Evolutionary conservation across 2,888 invertebrate genomes (phyloP).

Genomic region (Cerastoderma edule): DNA sequence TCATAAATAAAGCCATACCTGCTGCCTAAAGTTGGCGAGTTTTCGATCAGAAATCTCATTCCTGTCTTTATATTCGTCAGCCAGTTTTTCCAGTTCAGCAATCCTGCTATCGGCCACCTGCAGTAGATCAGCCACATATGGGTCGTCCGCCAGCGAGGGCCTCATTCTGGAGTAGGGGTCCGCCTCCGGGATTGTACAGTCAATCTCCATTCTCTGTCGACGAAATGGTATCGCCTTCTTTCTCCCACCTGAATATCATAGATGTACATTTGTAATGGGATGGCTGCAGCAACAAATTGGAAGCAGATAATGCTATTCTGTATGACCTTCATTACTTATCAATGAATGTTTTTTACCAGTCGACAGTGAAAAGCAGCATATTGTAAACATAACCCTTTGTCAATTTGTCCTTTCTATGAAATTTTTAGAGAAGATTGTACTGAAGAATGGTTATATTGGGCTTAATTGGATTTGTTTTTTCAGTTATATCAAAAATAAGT

Average conservation of each 20-base stretch:
- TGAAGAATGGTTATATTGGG: no score
- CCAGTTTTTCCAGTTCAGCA: conserved; percentile 76
- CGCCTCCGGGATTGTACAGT: conserved; percentile 77
- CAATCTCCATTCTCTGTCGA: conserved; percentile 84
- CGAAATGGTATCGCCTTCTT: conserved; percentile 83
- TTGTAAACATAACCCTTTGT: no score
- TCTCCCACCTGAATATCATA: conserved; percentile 82
- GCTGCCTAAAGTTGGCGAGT: conserved; percentile 79
- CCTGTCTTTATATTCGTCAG: conserved; percentile 70
- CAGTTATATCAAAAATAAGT: no score
- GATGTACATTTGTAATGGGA: no score
- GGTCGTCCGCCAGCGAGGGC: conserved; percentile 77
- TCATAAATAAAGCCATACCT: conserved; percentile 76
- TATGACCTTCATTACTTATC: no score
- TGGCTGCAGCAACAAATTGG: no score
- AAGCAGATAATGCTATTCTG: no score
- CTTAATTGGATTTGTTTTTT: no score
- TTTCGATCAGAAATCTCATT: conserved; percentile 80
- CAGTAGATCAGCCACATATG: conserved; percentile 82
- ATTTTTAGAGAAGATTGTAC: no score
- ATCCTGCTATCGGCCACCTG: conserved; percentile 83
- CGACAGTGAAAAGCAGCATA: no score
- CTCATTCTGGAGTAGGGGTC: conserved; percentile 48
- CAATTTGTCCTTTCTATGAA: no score
- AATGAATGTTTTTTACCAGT: no score